Base-by-base conservation (phyloP, 1,140 invertebrate genomes). In the Globodera rostochiensis region DNA sequence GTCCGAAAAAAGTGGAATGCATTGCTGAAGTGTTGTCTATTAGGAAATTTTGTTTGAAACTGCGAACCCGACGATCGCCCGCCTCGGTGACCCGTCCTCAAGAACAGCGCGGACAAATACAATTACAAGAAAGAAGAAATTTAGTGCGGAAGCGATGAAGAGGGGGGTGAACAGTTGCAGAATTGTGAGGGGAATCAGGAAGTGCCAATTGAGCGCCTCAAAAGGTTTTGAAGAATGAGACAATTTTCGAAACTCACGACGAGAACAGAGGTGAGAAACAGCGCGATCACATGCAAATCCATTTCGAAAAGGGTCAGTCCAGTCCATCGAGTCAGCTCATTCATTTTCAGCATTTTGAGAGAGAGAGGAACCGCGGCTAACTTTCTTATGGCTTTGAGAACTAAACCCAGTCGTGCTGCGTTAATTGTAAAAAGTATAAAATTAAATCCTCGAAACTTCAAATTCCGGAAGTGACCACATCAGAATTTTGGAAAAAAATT, bases 71-170 rank as follows among this genome's bases (percentile, higher is more conserved):
- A 49, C 49, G 4, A 84, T 50, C 9, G 82, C 74, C 19, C 77
- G 25, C 57, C 74, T 85, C 15, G 84, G 46, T 74, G 80, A 76
- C 45, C 82, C 60, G 19, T 83, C 80, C 57, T 84, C 83, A 60
- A 86, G n/a, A 0, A 82, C 70, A 36, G 46, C 11, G 47, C 82
- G 84, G n/a, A 86, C 21, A 46, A 82, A 60, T 21, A 84, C 50
- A 53, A 84, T 84, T 57, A 85, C 84, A n/a, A 86, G 36, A 70
- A 84, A 84, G 46, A 86, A 84, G 6, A 80, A 19, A 67, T 84
- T 85, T 3, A 84, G 36, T 4, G 84, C 82, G 36, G 25, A 45
- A 70, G 82, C 82, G 25, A 85, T 45, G 64, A 85, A 84, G 15
- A 84, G 60, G 8, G 82, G 82, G 19, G 60, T n/a, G 74, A 84